These are phyloP conservation scores for Atrichornis clamosus DNA, from an alignment of 2,113 vertebrate species.

Conservation along the genomic window DNA sequence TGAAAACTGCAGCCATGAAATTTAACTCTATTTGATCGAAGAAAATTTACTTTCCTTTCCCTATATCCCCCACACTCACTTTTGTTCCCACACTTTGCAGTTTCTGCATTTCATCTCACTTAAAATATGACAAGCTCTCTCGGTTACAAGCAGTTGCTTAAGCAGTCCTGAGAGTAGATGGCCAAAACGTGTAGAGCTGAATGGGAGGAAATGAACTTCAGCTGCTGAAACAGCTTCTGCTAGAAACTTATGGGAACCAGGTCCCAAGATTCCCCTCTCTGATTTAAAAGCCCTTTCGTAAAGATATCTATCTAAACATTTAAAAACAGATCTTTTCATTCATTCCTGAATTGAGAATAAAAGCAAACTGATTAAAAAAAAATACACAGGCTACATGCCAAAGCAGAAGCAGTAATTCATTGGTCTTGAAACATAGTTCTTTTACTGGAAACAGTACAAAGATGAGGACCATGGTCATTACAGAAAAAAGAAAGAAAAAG, in stretches of 20 bases:
- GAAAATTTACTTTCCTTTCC: neutral
- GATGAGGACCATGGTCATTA: neutral
- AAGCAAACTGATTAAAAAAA: conserved; percentile 28
- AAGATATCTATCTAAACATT: neutral
- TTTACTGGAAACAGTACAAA: conserved; percentile 1
- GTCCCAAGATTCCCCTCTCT: neutral
- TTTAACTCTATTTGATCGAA: neutral
- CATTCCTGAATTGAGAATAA: conserved; percentile 23
- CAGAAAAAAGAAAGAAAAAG: neutral
- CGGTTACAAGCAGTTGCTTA: neutral
- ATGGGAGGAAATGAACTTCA: neutral
- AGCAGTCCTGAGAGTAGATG: neutral
- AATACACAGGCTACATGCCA: neutral
- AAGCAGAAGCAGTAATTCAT: neutral
- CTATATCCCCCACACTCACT: neutral
- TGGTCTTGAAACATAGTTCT: neutral
- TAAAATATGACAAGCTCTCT: neutral
- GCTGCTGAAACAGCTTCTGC: neutral
- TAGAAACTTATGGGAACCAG: neutral
- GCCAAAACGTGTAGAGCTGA: neutral
- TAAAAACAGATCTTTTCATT: conserved; percentile 31
- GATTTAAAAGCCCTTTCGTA: neutral
- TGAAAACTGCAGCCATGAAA: neutral
- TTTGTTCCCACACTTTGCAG: neutral
- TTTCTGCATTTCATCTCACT: neutral